Evolutionary conservation across 2,113 vertebrate species (phyloP), one percentile per base, ranked within the genome.

Genomic region (Perca fluviatilis): DNA sequence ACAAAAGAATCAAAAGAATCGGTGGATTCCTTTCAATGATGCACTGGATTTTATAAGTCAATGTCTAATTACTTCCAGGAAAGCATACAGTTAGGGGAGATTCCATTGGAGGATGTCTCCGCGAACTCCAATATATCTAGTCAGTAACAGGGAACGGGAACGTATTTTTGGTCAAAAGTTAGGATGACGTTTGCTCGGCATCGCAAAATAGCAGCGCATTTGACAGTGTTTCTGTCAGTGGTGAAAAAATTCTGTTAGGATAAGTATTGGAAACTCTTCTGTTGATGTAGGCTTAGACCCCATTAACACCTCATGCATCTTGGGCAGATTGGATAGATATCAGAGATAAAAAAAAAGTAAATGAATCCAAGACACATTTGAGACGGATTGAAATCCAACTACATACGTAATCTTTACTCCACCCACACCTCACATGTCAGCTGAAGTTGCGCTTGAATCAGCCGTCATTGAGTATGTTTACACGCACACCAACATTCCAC

Each of bases 21-120:
- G 7, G 23, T 46, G 23, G 30, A 54, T n/a, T 66, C 21, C 16
- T 77, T 25, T 64, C 60, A 23, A 6, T 30, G 46, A 62, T 16
- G 43, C 11, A 15, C n/a, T 60, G 40, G 62, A 70, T 50, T 58
- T 46, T 7, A 54, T 60, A 70, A 64, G 47, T 49, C n/a, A 4
- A 0, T 53, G 51, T 60, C 11, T 61, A 47, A 77, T 77, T 56
- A 40, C 46, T 60, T 62, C 72, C 65, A 80, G 58, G 33, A 57
- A 30, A 36, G n/a, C 49, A 49, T 16, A 25, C 21, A 25, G 36
- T 57, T 18, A 21, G 47, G n/a, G 27, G 33, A 56, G 27, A 56
- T 13, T 56, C 33, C 13, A 25, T 10, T 33, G 18, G 19, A 36
- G 25, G 21, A 50, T 43, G 43, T 33, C 14, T 69, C 19, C 56